Evolutionary conservation across 1,140 invertebrate genomes (phyloP).

Genomic region (Diorhabda carinulata): DNA sequence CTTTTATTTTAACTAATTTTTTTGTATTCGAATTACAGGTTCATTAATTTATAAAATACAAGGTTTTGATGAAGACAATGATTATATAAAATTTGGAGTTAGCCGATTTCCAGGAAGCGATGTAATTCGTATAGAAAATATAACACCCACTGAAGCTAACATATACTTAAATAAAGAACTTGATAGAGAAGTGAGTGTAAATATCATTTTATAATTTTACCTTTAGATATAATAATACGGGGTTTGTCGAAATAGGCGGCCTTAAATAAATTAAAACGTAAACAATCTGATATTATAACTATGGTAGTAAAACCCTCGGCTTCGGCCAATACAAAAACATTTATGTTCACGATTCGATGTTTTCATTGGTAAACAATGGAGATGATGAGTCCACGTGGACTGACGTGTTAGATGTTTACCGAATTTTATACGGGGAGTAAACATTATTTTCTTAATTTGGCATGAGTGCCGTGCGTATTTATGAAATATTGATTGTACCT

Average conservation of each 20-base stretch:
- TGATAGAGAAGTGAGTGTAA: constrained; percentile 74
- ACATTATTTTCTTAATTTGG: no score
- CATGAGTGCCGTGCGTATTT: no score
- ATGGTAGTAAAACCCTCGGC: no score
- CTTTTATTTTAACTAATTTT: no score
- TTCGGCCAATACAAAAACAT: no score
- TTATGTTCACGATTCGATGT: no score
- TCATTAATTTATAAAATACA: constrained; percentile 77
- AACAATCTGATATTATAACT: no score
- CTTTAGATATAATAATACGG: neutral
- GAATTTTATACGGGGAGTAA: no score
- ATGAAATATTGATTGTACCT: no score
- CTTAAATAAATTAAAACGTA: no score
- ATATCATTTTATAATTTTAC: neutral
- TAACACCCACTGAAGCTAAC: constrained; percentile 75
- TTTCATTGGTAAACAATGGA: no score
- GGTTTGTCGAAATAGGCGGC: no score
- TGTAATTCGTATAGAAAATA: constrained; percentile 78
- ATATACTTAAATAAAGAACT: constrained; percentile 84
- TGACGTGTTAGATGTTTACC: neutral
- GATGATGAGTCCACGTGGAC: neutral
- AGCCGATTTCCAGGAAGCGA: constrained; percentile 74
- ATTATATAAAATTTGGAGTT: constrained; percentile 78
- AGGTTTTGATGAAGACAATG: constrained; percentile 81
- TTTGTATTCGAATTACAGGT: constrained; percentile 51